Evolutionary conservation across 2,113 vertebrate species (phyloP).

Genomic region (Machaerirhynchus nigripectus): DNA sequence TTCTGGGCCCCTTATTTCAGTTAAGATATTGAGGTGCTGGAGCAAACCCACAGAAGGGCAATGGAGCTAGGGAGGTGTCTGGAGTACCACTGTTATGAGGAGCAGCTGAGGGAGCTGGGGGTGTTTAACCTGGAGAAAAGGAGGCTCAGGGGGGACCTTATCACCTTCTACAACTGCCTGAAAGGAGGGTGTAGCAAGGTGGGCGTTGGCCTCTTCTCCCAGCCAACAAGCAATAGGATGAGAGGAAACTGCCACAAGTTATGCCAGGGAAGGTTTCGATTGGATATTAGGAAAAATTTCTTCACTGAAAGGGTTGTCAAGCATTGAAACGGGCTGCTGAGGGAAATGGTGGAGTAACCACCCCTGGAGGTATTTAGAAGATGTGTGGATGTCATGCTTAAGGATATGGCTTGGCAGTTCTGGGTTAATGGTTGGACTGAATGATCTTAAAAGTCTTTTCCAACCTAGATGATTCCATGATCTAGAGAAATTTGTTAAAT

Average conservation of each 20-base stretch:
- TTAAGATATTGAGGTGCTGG: not conserved
- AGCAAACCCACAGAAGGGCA: not conserved
- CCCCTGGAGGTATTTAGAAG: not conserved
- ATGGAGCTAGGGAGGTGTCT: not conserved
- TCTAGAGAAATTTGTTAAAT: not conserved
- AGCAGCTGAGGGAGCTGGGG: not conserved
- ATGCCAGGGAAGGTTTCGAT: not conserved
- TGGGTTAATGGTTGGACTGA: not conserved
- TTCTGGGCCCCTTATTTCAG: not conserved
- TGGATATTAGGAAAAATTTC: not conserved
- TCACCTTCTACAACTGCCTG: accelerated
- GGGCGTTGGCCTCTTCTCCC: not conserved
- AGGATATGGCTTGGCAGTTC: not conserved
- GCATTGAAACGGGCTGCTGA: not conserved
- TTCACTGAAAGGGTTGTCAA: not conserved
- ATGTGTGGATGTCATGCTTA: not conserved
- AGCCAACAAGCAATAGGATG: not conserved
- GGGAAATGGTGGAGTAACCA: not conserved
- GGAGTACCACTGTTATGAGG: not conserved
- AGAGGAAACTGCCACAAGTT: not conserved
- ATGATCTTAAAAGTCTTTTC: not conserved
- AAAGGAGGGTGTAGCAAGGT: not conserved
- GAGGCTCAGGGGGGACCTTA: not conserved
- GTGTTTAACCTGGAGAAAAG: not conserved
- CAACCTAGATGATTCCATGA: not conserved